Evolutionary conservation across 1,140 invertebrate genomes (phyloP).

Genomic region (Pectinophora gossypiella): DNA sequence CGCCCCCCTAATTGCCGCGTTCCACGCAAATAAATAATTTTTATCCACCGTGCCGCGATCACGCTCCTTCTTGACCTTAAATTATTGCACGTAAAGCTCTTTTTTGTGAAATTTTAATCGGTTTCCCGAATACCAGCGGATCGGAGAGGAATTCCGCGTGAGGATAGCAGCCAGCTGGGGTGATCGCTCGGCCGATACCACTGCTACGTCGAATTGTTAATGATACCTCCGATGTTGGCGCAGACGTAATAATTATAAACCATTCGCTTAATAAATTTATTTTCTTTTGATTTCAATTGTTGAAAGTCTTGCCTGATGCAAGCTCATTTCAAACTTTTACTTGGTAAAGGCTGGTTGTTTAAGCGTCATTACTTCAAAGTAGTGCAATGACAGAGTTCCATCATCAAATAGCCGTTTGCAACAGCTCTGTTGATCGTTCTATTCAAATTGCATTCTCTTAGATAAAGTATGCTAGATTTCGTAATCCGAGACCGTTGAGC

Average conservation of each 20-base stretch:
- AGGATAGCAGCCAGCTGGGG: slow-evolving; percentile 31
- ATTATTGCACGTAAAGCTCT: slow-evolving; percentile 49
- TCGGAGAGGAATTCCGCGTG: slow-evolving; percentile 22
- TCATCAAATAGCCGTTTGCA: too few species aligned
- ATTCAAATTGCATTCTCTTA: too few species aligned
- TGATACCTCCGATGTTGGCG: slow-evolving; percentile 33
- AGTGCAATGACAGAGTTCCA: too few species aligned
- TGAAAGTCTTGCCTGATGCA: too few species aligned
- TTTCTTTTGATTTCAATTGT: too few species aligned
- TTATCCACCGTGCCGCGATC: slow-evolving; percentile 50
- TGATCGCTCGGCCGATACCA: slow-evolving; percentile 43
- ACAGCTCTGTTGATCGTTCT: too few species aligned
- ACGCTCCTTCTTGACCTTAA: slow-evolving; percentile 60
- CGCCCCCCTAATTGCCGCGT: slow-evolving; percentile 66
- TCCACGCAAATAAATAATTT: slow-evolving; percentile 72
- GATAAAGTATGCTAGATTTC: too few species aligned
- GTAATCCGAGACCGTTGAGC: too few species aligned
- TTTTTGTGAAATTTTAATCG: slow-evolving; percentile 51
- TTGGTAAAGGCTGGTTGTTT: too few species aligned
- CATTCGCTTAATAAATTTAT: too few species aligned
- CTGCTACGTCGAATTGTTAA: slow-evolving; percentile 60
- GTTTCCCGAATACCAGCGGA: slow-evolving; percentile 31
- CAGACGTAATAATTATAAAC: slow-evolving; percentile 42
- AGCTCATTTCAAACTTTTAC: too few species aligned
- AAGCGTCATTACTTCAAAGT: too few species aligned